Evolutionary conservation across 2,113 vertebrate genomes (phyloP).

Genomic region (Panthera leo): DNA sequence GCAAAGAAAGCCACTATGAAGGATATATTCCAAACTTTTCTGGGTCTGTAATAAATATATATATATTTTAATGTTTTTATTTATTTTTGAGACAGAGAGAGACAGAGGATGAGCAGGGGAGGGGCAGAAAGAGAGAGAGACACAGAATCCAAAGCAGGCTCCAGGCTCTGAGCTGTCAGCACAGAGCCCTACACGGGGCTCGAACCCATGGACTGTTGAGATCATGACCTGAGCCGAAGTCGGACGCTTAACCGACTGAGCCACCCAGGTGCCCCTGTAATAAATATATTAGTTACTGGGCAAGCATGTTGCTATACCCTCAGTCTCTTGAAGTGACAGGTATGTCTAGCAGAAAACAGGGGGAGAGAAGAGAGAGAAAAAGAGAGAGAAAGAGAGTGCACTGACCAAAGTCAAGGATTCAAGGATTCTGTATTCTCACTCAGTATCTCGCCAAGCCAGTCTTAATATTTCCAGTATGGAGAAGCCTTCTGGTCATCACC

Average conservation of each 20-base stretch:
- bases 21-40: background rate
- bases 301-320: background rate
- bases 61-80: too few relatives aligned
- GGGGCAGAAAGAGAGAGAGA: too few relatives aligned
- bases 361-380: background rate
- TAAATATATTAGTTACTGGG: background rate
- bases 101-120: too few relatives aligned
- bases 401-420: background rate
- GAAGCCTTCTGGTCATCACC: background rate
- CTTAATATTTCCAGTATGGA: constrained; percentile 6
- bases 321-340: background rate
- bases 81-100: too few relatives aligned
- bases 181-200: too few relatives aligned
- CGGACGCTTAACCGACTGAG: too few relatives aligned
- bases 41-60: background rate
- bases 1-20: constrained; percentile 24
- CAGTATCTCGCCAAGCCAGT: background rate
- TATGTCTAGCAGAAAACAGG: background rate
- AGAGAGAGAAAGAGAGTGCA: background rate
- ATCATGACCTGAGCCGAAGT: too few relatives aligned
- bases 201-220: too few relatives aligned
- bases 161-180: too few relatives aligned
- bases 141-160: too few relatives aligned
- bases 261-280: background rate
- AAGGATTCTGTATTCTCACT: background rate